Evolutionary conservation across 37 sponge, comb jelly and placozoan species (phyloP).

Genomic region (Mnemiopsis leidyi): DNA sequence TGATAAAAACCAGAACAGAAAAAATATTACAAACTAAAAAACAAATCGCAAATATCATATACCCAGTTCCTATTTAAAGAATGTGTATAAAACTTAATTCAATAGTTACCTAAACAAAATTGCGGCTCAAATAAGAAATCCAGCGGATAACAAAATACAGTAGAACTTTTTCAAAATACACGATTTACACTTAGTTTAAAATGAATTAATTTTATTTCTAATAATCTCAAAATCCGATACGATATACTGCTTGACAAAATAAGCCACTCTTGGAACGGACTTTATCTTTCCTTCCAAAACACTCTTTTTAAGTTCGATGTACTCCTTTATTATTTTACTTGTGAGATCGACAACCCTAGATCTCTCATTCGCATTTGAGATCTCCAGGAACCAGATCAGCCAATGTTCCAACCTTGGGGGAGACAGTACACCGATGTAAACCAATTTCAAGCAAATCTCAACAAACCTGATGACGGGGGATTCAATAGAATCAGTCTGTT

Average conservation of each 20-base stretch:
- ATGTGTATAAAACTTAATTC: background rate
- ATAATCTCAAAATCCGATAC: conserved; percentile 31
- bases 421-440: conserved; percentile 10
- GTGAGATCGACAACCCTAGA: background rate
- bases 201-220: background rate
- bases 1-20: background rate
- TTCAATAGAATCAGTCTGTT: background rate
- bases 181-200: background rate
- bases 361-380: background rate
- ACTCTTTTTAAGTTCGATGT: background rate
- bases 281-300: background rate
- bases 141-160: background rate
- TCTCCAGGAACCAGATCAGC: conserved; percentile 47
- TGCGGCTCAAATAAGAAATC: background rate
- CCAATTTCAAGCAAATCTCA: background rate
- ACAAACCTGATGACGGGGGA: background rate
- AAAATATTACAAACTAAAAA: background rate
- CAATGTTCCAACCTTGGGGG: conserved; percentile 51
- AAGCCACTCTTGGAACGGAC: background rate
- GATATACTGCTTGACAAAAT: conserved; percentile 33
- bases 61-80: background rate
- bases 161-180: background rate
- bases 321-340: background rate
- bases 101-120: background rate
- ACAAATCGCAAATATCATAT: background rate